Evolutionary conservation across 2,797 vertebrate species (phyloP), one percentile per base, ranked within the genome.

Genomic region (Luscinia luscinia): DNA sequence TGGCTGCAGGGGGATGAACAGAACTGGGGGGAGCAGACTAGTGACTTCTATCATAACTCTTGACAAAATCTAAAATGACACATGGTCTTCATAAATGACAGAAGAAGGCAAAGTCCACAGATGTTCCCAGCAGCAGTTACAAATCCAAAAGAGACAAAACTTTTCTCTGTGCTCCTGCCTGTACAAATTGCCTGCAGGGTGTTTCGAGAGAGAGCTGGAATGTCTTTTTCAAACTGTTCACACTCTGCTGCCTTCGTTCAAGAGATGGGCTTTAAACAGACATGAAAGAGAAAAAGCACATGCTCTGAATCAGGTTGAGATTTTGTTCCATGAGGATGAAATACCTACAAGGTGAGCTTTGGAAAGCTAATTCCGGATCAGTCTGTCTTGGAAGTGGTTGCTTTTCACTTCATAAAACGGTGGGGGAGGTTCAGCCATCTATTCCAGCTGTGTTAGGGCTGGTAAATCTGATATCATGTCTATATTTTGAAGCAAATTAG

Each of bases 121-220:
- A 93, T 88, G 85, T 96, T 95, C 92, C 89, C 85, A 95, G 87
- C 76, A 93, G 77, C 20, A 51, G 41, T 87, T 83, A 87, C 46
- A 95, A 91, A 91, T 91, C 82, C 83, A 77, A 86, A 95, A 84
- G 91, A 93, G 94, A 94, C 85, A 90, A 95, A 96, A 93, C 89
- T 91, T 81, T 84, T 93, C 93, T 87, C 83, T 95, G 70, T 93
- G 63, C 63, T 94, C 59, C 69, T 91, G 93, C 84, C 91, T 91
- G 89, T 93, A 88, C 74, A 93, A 96, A 95, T 84, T 95, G 94
- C 93, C 93, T 84, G 94, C 63, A 5, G 96, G 89, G 91, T 96
- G 61, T 96, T 97, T 67, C 45, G 0, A 84, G 79, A 93, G 94
- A 70, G 79, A 88, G 70, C 3, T 64, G 94, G 80, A 93, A 94